Conservation (phyloP, 92 coral and sea anemone genomes). For the Porites lobata region DNA sequence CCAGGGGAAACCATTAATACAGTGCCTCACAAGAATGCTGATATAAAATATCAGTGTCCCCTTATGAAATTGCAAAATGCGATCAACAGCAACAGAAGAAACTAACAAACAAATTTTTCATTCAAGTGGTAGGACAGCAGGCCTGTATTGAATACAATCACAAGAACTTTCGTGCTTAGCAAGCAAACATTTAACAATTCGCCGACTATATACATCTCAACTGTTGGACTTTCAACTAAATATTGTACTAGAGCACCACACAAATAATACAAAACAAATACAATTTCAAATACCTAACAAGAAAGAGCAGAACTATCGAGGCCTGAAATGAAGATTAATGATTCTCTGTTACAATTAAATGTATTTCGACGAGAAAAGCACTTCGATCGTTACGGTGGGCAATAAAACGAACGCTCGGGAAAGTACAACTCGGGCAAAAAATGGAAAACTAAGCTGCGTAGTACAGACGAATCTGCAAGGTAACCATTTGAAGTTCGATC, state of each 20-base stretch:
- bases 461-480: too few relatives aligned
- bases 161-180: neutral
- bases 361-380: neutral
- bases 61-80: neutral
- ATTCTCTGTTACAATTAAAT: neutral
- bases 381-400: neutral
- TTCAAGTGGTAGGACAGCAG: too few relatives aligned
- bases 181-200: neutral
- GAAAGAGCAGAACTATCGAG: neutral
- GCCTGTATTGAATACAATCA: neutral
- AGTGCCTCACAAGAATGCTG: too few relatives aligned
- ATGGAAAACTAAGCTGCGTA: too few relatives aligned
- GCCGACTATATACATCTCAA: neutral
- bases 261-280: neutral
- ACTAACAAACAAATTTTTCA: too few relatives aligned
- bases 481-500: too few relatives aligned
- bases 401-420: too few relatives aligned
- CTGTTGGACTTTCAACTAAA: neutral
- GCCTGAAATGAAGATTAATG: neutral
- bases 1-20: neutral
- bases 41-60: neutral
- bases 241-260: neutral
- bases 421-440: too few relatives aligned
- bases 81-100: neutral
- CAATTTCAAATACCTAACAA: neutral